Evolutionary conservation across 2,113 vertebrate genomes (phyloP).

Genomic region (Octodon degus): DNA sequence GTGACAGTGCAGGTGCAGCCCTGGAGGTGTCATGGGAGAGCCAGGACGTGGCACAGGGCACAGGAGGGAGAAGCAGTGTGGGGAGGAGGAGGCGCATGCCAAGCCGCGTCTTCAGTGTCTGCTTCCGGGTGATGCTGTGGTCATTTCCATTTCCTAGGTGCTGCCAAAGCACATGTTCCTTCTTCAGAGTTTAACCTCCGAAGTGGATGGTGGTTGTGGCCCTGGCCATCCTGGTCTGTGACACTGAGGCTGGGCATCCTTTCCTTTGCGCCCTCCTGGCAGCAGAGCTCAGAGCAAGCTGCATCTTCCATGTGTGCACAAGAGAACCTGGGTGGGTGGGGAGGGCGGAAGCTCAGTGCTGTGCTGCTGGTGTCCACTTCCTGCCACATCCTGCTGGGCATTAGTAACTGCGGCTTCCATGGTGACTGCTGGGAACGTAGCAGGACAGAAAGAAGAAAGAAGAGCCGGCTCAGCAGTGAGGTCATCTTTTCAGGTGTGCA

Average conservation of each 20-base stretch:
- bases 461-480: slow-evolving; percentile 50
- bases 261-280: neutral
- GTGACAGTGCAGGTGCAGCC: neutral
- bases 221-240: neutral
- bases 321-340: neutral
- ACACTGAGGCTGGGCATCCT: neutral
- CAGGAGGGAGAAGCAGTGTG: neutral
- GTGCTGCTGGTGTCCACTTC: neutral
- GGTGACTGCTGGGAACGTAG: neutral
- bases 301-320: fast-evolving
- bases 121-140: neutral
- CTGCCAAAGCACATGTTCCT: neutral
- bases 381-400: neutral
- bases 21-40: neutral
- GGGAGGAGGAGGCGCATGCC: fast-evolving
- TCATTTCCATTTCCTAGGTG: neutral
- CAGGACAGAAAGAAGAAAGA: neutral
- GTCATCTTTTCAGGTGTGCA: slow-evolving; percentile 58
- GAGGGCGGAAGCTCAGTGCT: neutral
- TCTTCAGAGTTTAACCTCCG: neutral
- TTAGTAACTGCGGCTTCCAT: neutral
- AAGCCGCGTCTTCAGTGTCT: neutral
- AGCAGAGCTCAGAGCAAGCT: neutral
- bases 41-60: neutral
- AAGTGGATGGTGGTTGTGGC: neutral